Conservation (phyloP, 2,797 vertebrate species). For the Cossypha heuglini region DNA sequence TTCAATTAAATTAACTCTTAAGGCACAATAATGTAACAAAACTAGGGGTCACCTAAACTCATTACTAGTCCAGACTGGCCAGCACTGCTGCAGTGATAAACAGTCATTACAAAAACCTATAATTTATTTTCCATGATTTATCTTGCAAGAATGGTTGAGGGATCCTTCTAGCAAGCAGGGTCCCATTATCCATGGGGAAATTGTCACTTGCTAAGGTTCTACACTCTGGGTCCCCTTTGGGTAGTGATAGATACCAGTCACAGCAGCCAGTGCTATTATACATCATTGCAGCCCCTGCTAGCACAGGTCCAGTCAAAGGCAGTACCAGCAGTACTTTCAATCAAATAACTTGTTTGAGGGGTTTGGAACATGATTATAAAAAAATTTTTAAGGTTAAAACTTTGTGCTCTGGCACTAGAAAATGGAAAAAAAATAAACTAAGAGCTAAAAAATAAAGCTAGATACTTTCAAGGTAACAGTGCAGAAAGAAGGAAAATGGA, state of each 20-base stretch:
- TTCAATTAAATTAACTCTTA: slow-evolving; percentile 47
- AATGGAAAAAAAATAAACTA: neutral
- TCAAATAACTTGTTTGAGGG: neutral
- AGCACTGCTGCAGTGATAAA: neutral
- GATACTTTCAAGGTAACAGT: neutral
- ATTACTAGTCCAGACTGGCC: neutral
- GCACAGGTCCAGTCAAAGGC: neutral
- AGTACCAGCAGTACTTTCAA: neutral
- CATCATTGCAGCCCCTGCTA: neutral
- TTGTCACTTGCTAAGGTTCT: neutral
- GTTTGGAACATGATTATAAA: neutral
- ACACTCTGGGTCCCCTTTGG: neutral
- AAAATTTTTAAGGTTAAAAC: neutral
- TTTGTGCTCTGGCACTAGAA: neutral
- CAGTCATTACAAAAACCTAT: neutral
- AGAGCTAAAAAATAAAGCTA: neutral
- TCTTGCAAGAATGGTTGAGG: neutral
- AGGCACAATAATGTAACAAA: slow-evolving; percentile 1
- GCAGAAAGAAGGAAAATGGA: neutral
- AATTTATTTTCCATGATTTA: neutral
- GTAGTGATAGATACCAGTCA: neutral
- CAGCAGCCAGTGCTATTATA: neutral
- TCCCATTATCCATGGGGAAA: neutral
- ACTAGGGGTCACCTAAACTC: neutral
- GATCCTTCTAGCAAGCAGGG: neutral